phyloP scores from a whole-genome alignment of 2,888 invertebrate genomes.

The Idaea dimidiata region DNA sequence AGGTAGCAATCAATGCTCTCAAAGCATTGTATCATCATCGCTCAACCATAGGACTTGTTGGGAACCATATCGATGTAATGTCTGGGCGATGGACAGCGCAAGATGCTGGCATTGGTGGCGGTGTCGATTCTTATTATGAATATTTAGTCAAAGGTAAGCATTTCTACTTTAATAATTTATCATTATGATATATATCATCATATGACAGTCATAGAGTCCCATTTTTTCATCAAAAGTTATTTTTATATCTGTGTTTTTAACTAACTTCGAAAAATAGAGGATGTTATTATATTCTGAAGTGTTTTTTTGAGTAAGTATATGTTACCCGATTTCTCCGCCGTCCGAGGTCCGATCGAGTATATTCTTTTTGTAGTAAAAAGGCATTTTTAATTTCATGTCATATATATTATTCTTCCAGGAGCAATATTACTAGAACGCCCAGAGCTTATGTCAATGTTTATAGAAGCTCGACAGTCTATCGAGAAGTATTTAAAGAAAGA shows the following conservation, averaged over 20 bases:
- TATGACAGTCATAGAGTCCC: too few relatives aligned
- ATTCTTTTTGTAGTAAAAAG: too few relatives aligned
- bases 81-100: constrained; percentile 98
- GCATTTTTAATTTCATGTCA: neutral
- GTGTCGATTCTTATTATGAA: constrained; percentile 98
- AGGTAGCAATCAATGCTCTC: constrained; percentile 95
- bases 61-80: constrained; percentile 98
- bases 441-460: constrained; percentile 94
- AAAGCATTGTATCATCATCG: constrained; percentile 92
- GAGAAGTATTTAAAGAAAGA: constrained; percentile 94
- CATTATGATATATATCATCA: too few relatives aligned
- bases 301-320: too few relatives aligned
- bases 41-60: constrained; percentile 93
- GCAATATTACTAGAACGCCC: constrained; percentile 94
- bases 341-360: too few relatives aligned
- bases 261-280: too few relatives aligned
- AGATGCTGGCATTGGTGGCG: constrained; percentile 98
- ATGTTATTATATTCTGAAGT: too few relatives aligned
- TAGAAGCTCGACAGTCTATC: constrained; percentile 87
- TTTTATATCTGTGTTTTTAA: too few relatives aligned
- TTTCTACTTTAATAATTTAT: neutral
- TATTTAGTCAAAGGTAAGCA: constrained; percentile 94
- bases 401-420: constrained; percentile 57
- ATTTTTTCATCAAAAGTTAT: too few relatives aligned
- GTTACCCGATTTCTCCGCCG: too few relatives aligned